A percentile compares a stretch with the other conserved stretches of the same genome.
Evolutionary conservation across 2,888 invertebrate genomes (phyloP).

Genomic region (Ernsta delagoae): DNA sequence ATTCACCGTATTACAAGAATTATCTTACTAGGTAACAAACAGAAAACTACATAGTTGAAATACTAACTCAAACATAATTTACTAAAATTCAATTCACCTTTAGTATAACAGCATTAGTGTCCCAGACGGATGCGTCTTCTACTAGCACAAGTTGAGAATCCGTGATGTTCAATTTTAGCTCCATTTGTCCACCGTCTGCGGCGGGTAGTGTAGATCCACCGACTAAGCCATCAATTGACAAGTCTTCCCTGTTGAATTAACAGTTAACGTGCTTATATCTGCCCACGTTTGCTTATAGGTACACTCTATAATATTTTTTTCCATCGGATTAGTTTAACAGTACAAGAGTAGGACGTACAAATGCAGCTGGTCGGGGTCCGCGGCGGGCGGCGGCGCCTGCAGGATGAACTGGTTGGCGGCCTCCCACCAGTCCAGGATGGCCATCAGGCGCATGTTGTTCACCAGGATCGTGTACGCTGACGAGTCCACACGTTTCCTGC

Average conservation of each 20-base stretch:
- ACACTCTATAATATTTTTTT: too few relatives aligned
- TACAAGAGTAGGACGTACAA: conserved; percentile 41
- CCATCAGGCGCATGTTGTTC: conserved; percentile 97
- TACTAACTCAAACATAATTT: too few relatives aligned
- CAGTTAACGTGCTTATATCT: neutral
- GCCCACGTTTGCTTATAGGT: too few relatives aligned
- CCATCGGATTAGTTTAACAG: too few relatives aligned
- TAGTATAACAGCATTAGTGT: conserved; percentile 97
- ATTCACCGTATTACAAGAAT: too few relatives aligned
- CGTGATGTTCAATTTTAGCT: conserved; percentile 96
- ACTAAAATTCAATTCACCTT: conserved; percentile 74
- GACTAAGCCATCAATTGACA: conserved; percentile 27
- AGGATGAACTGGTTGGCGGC: conserved; percentile 92
- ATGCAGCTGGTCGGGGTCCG: conserved; percentile 61
- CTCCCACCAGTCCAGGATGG: conserved; percentile 97
- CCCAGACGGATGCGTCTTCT: conserved; percentile 94
- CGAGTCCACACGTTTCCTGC: conserved; percentile 87
- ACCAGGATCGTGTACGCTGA: conserved; percentile 94
- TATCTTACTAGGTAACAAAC: too few relatives aligned
- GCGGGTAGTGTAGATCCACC: conserved; percentile 31
- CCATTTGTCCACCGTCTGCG: conserved; percentile 80
- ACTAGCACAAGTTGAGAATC: conserved; percentile 96
- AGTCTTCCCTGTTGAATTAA: conserved; percentile 18
- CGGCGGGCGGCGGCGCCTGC: conserved; percentile 71
- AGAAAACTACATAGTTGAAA: too few relatives aligned